A percentile compares a stretch with the other conserved stretches of the same genome.
Conservation (phyloP, 2,797 vertebrate genomes). For the Notolepis coatsorum region DNA sequence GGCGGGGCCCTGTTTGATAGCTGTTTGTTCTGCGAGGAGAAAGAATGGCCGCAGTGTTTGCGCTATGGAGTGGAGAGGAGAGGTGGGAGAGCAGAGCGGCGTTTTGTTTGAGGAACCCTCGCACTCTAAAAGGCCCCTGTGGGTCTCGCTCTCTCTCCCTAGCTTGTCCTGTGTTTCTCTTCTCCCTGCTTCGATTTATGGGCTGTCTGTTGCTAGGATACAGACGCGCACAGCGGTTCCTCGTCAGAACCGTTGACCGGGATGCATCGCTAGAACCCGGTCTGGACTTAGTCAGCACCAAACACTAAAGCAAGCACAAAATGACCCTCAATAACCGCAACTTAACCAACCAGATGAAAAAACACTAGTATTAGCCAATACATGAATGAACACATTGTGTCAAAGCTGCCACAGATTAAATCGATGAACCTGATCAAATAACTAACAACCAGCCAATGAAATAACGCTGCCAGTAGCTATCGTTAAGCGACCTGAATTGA, state of each 20-base stretch:
- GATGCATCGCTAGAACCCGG: slow-evolving; percentile 42
- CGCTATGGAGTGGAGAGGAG: slow-evolving; percentile 13
- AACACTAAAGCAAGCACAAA: slow-evolving; percentile 33
- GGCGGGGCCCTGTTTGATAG: slow-evolving; percentile 14
- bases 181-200: slow-evolving; percentile 50
- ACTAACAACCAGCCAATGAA: slow-evolving; percentile 25
- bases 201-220: slow-evolving; percentile 60
- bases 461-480: not conserved
- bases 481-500: slow-evolving; percentile 35
- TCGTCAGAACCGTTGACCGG: slow-evolving; percentile 34
- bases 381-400: slow-evolving; percentile 11
- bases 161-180: slow-evolving; percentile 22
- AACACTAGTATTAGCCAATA: slow-evolving; percentile 22
- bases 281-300: slow-evolving; percentile 41
- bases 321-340: slow-evolving; percentile 43
- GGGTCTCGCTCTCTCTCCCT: slow-evolving; percentile 30
- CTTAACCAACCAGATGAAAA: slow-evolving; percentile 34
- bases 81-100: slow-evolving; percentile 7
- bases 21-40: slow-evolving; percentile 34
- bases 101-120: slow-evolving; percentile 54
- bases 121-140: slow-evolving; percentile 30
- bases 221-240: slow-evolving; percentile 35
- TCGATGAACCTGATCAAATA: slow-evolving; percentile 52
- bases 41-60: slow-evolving; percentile 32
- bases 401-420: slow-evolving; percentile 29